phyloP scores from a whole-genome alignment of 2,888 invertebrate genomes.

The Sthenelais limicola region DNA sequence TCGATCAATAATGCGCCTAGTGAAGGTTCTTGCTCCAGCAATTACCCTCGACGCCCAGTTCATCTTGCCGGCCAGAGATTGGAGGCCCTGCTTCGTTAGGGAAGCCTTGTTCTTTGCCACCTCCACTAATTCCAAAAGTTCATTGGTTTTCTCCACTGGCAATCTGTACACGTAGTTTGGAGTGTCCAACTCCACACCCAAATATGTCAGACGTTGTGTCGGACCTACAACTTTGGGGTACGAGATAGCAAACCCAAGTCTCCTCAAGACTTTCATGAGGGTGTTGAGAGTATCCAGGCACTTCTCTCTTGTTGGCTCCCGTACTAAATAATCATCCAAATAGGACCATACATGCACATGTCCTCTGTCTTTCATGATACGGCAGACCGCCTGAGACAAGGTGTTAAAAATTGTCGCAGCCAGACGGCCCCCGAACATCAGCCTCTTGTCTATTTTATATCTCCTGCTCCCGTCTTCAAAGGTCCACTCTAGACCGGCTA shows the following conservation, averaged over 20 bases:
- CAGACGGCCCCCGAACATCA: constrained; percentile 25
- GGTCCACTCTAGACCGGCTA: constrained; percentile 22
- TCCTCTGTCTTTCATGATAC: constrained; percentile 6
- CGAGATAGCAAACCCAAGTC: constrained; percentile 26
- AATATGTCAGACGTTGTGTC: constrained; percentile 4
- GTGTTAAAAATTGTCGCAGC: constrained; percentile 30
- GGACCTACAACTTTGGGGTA: constrained; percentile 30
- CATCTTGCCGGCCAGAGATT: background rate
- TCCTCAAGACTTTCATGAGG: background rate
- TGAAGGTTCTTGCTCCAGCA: no score
- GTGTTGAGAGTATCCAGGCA: background rate
- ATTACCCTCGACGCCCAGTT: background rate
- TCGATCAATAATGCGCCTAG: background rate
- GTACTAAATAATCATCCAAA: constrained; percentile 30
- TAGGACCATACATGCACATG: background rate
- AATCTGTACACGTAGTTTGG: background rate
- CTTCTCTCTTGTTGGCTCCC: background rate
- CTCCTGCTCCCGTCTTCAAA: background rate
- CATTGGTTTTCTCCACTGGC: background rate
- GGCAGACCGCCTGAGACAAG: constrained; percentile 22
- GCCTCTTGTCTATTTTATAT: background rate
- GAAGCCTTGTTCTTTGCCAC: background rate
- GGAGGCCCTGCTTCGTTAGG: background rate
- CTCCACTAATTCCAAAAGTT: background rate
- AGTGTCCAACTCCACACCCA: constrained; percentile 22